Evolutionary conservation across 2,113 vertebrate species (phyloP).

Genomic region (Cyphomyrus discorhynchus): DNA sequence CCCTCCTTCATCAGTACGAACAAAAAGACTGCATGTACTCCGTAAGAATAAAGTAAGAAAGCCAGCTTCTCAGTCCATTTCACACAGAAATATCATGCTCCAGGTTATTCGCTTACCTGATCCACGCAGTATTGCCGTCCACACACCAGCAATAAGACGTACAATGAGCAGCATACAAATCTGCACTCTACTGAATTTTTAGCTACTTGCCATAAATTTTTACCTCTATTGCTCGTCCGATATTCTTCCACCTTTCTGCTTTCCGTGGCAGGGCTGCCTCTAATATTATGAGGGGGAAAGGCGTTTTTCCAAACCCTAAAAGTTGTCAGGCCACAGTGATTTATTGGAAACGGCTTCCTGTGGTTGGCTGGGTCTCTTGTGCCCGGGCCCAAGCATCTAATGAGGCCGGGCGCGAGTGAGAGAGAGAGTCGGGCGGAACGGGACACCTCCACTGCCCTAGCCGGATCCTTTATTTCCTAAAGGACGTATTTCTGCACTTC

Average conservation of each 20-base stretch:
- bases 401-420: neutral
- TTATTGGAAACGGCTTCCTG: slow-evolving; percentile 28
- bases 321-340: slow-evolving; percentile 23
- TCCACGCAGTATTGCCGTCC: neutral
- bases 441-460: no score
- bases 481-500: neutral
- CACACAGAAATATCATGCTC: neutral
- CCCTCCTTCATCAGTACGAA: neutral
- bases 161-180: neutral
- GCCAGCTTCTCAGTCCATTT: neutral
- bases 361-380: slow-evolving; percentile 20
- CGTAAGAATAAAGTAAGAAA: neutral
- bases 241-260: neutral
- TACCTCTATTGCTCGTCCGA: neutral
- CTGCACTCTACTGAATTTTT: neutral
- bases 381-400: neutral
- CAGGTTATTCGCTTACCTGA: neutral
- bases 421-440: neutral
- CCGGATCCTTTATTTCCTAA: neutral
- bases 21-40: neutral
- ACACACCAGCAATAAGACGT: neutral
- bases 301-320: slow-evolving; percentile 13
- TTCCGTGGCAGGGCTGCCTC: neutral
- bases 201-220: neutral
- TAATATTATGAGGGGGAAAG: neutral